A percentile compares a stretch with the other conserved stretches of the same genome.
Conservation (phyloP, 2,888 invertebrate species). For the Ellobium chinense region DNA sequence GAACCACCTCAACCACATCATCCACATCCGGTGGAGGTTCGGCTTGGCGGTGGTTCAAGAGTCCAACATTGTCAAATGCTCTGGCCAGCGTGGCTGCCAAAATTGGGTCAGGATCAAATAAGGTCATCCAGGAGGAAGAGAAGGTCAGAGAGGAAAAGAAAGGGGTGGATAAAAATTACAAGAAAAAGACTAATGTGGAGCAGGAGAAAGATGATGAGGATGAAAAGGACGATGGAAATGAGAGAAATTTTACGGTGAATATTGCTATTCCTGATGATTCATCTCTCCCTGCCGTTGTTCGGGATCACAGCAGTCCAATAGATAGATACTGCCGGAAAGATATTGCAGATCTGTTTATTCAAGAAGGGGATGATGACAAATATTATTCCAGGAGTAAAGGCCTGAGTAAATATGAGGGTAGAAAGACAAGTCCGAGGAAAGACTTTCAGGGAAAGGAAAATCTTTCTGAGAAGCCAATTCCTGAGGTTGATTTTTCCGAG, state of each 20-base stretch:
- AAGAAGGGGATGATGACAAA: conserved; percentile 17
- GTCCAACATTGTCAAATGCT: conserved; percentile 37
- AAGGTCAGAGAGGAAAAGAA: conserved; percentile 13
- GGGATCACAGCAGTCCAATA: conserved; percentile 40
- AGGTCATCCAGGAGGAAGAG: background rate
- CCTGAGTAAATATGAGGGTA: background rate
- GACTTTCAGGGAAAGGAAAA: background rate
- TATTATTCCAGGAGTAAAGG: background rate
- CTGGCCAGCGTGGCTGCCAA: conserved; percentile 40
- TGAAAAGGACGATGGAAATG: background rate
- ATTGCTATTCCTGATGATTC: conserved; percentile 31
- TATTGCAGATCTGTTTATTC: conserved; percentile 27
- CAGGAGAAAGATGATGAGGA: background rate
- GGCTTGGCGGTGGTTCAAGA: conserved; percentile 39
- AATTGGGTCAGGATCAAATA: conserved; percentile 31
- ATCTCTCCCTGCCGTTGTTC: conserved; percentile 39
- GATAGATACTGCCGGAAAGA: conserved; percentile 9
- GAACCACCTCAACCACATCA: conserved; percentile 1
- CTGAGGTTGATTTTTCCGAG: background rate
- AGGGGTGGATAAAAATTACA: conserved; percentile 1
- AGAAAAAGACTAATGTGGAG: background rate
- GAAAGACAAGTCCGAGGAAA: background rate
- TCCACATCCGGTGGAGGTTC: background rate
- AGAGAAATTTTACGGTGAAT: background rate
- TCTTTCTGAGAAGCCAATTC: background rate